A percentile compares a stretch with the other conserved stretches of the same genome.
Conservation (phyloP, 2,797 vertebrate genomes). For the Delichon dasypus region DNA sequence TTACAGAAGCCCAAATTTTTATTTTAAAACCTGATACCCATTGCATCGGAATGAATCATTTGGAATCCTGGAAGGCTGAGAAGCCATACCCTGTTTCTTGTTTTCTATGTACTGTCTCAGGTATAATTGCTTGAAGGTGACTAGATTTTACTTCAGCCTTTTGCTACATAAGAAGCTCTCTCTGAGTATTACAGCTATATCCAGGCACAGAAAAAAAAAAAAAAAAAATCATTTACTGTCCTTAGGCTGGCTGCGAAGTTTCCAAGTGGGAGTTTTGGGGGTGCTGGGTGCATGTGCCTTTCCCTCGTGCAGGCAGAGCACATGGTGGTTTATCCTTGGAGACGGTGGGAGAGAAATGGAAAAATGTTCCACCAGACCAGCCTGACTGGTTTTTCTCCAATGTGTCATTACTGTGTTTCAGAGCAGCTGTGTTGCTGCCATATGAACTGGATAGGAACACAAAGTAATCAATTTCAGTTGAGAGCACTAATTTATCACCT, state of each 20-base stretch:
- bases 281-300: neutral
- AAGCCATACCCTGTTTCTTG: neutral
- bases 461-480: slow-evolving; percentile 97
- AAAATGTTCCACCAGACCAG: slow-evolving; percentile 45
- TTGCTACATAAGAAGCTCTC: slow-evolving; percentile 19
- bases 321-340: neutral
- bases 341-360: neutral
- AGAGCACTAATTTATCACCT: slow-evolving; percentile 99
- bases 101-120: slow-evolving; percentile 29
- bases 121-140: slow-evolving; percentile 50
- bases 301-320: neutral
- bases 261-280: neutral
- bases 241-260: slow-evolving; percentile 33
- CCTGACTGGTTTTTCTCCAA: slow-evolving; percentile 81
- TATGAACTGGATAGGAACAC: slow-evolving; percentile 89
- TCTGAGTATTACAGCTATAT: slow-evolving; percentile 5
- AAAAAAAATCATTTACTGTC: slow-evolving; percentile 18
- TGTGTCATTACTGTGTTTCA: slow-evolving; percentile 91
- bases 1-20: neutral
- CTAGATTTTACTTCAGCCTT: slow-evolving; percentile 20
- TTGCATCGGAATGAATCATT: neutral
- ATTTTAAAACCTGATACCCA: neutral
- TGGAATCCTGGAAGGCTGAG: neutral
- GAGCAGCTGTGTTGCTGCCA: slow-evolving; percentile 93
- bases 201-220: neutral